Evolutionary conservation across 2,797 vertebrate genomes (phyloP), one percentile per base, ranked within the genome.

Genomic region (Antrozous pallidus): DNA sequence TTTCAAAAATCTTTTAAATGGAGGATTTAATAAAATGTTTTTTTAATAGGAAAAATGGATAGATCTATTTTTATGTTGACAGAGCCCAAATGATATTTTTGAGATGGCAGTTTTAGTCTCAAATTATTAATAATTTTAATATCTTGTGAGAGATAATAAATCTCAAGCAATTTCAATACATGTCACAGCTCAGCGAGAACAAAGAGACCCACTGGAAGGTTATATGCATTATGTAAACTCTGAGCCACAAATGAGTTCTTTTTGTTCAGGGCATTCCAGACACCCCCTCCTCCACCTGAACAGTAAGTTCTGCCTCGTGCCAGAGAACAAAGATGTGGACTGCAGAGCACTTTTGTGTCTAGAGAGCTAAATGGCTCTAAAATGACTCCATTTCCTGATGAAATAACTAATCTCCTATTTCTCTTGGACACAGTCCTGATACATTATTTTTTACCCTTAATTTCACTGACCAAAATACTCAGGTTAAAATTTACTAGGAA

Each of bases 401-500:
- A 94, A 96, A 95, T 91, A 79, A 82, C 82, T 26, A 42, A 71
- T 80, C 45, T 96, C 92, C 58, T 75, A 78, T 96, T 96, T 96
- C 93, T 91, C 61, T 94, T 89, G 61, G 89, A 93, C 93, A 96
- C 92, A 94, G 77, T 91, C 91, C 93, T 81, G 18, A 36, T 91
- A 78, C 77, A 91, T 89, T 96, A 49, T 93, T 89, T 94, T 33
- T 93, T 84, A 8, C 10, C 61, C 75, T 83, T 95, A 95, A 94
- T 93, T 58, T 67, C 14, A 83, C 36, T 95, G 56, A 42, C 78
- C 65, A 94, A 95, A 93, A 90, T 81, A 92, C 45, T 74, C 67
- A 89, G 77, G 79, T 95, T 80, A 96, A 96, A 80, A 71, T 95
- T 96, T 96, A 96, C 92, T 94, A 96, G 91, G 82, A 96, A 96